phyloP scores from a whole-genome alignment of 2,797 vertebrate species.

The Pogonophryne albipinna region DNA sequence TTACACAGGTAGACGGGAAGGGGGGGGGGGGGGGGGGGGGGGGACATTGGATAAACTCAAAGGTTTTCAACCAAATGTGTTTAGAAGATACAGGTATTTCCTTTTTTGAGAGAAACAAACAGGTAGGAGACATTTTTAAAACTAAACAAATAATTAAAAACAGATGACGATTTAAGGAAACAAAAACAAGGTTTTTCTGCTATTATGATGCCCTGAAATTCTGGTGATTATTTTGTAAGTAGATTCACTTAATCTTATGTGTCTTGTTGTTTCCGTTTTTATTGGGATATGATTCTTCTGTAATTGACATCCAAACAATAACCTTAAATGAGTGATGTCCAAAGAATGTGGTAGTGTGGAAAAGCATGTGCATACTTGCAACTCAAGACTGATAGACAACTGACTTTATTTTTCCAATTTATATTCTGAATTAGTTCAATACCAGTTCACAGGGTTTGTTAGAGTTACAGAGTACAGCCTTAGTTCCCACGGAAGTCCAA shows the following conservation, averaged over 20 bases:
- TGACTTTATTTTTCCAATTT: slow-evolving; percentile 2
- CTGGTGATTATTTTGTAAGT: neutral
- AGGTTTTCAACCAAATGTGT: neutral
- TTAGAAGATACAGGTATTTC: neutral
- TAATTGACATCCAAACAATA: neutral
- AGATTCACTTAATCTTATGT: neutral
- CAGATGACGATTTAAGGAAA: too few relatives aligned
- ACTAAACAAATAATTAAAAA: neutral
- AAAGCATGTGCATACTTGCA: slow-evolving; percentile 19
- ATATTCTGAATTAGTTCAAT: neutral
- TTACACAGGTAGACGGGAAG: slow-evolving; percentile 4
- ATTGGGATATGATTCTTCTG: neutral
- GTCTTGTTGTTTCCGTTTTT: neutral
- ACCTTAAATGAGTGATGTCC: slow-evolving; percentile 17
- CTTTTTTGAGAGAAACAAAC: slow-evolving; percentile 3
- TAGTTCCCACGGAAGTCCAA: too few relatives aligned
- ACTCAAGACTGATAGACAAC: neutral
- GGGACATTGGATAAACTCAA: neutral
- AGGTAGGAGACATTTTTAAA: slow-evolving; percentile 25
- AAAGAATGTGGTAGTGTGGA: slow-evolving; percentile 13
- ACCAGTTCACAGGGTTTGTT: too few relatives aligned
- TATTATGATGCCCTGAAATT: neutral
- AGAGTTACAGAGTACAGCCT: too few relatives aligned
- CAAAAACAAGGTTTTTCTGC: neutral
- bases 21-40: neutral